These are phyloP conservation scores for Xiphophorus birchmanni DNA, from an alignment of 2,797 vertebrate genomes.

Conservation along the genomic window DNA sequence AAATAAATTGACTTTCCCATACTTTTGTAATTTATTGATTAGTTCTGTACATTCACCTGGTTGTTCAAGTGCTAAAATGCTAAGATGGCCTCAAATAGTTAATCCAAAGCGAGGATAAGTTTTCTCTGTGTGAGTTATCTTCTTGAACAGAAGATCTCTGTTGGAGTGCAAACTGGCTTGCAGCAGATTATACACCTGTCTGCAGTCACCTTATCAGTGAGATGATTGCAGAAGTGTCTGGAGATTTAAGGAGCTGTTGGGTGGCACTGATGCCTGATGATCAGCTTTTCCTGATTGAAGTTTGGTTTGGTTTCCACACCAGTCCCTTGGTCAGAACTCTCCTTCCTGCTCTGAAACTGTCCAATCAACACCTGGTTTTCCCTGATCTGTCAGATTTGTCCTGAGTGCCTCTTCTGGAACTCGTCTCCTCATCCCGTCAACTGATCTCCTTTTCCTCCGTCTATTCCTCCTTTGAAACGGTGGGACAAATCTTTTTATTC, in stretches of 20 bases:
- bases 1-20: no score
- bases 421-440: background rate
- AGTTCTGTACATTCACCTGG: slow-evolving; percentile 1
- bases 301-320: background rate
- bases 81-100: background rate
- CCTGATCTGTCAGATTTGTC: background rate
- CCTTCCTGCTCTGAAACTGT: background rate
- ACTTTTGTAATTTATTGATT: no score
- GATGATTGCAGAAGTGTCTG: background rate
- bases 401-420: background rate
- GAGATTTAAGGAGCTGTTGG: background rate
- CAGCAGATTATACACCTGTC: background rate
- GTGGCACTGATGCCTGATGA: background rate
- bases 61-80: background rate
- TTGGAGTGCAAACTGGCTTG: background rate
- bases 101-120: background rate
- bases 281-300: background rate
- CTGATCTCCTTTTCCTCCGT: background rate
- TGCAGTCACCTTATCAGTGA: background rate
- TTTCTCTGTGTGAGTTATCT: background rate
- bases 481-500: background rate
- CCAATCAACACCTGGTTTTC: background rate
- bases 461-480: background rate
- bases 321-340: background rate
- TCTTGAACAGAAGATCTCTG: background rate